Conservation (phyloP, 2,797 vertebrate species). For the Lophotriccus pileatus region DNA sequence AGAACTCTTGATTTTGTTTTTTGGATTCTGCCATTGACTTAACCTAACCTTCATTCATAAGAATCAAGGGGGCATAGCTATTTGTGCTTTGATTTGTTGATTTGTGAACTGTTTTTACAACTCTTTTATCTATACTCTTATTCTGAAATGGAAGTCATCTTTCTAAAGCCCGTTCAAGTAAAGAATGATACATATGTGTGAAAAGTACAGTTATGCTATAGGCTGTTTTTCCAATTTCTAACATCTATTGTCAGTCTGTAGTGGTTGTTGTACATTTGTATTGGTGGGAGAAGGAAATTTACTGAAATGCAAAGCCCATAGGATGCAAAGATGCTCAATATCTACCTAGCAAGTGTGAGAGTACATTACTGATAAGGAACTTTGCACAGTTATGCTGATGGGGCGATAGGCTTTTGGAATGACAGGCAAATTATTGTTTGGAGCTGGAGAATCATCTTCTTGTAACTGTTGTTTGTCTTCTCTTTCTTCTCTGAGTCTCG, state of each 20-base stretch:
- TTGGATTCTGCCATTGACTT: not conserved
- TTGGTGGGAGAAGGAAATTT: not conserved
- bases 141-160: not conserved
- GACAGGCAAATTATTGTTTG: constrained; percentile 9
- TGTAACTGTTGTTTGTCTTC: not conserved
- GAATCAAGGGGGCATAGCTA: not conserved
- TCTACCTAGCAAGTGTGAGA: not conserved
- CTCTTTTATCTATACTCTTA: not conserved
- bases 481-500: not conserved
- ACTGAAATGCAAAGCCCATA: not conserved
- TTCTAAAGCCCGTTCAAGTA: not conserved
- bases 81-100: not conserved
- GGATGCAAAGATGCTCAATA: not conserved
- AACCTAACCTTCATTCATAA: not conserved
- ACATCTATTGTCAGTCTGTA: not conserved
- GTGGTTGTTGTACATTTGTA: not conserved
- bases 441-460: not conserved
- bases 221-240: not conserved
- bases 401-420: not conserved
- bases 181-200: not conserved
- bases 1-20: not conserved
- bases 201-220: not conserved
- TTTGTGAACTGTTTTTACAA: not conserved
- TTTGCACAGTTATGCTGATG: not conserved
- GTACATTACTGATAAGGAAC: not conserved